A percentile compares a stretch with the other conserved stretches of the same genome.
phyloP scores from a whole-genome alignment of 2,888 invertebrate species.

The Arrhopalites spinosus region DNA sequence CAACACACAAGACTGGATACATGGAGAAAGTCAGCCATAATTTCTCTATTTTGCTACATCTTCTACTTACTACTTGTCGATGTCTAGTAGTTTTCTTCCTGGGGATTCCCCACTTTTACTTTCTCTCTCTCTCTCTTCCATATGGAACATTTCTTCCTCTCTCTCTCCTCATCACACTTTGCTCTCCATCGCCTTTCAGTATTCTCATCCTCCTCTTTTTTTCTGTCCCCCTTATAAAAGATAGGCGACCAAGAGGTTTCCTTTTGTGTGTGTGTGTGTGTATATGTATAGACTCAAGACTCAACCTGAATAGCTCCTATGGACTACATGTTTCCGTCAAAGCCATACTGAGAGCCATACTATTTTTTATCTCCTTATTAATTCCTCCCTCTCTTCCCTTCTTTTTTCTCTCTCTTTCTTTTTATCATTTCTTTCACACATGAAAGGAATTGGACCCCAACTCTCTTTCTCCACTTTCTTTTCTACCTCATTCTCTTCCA shows the following conservation, averaged over 20 bases:
- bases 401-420: not conserved
- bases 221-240: too few relatives aligned
- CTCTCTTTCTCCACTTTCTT: too few relatives aligned
- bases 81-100: not conserved
- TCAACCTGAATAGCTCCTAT: not conserved
- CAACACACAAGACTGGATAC: conserved; percentile 1
- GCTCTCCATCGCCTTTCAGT: not conserved
- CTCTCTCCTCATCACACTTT: not conserved
- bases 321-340: not conserved
- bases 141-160: not conserved
- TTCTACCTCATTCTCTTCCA: too few relatives aligned
- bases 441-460: conserved; percentile 1
- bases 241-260: too few relatives aligned
- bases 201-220: not conserved
- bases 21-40: too few relatives aligned
- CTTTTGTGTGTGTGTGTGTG: too few relatives aligned
- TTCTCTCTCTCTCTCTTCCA: not conserved
- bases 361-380: conserved; percentile 16
- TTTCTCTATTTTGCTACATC: conserved; percentile 8
- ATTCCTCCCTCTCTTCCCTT: not conserved
- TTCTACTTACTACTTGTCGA: not conserved
- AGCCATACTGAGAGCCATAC: not conserved
- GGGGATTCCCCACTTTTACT: not conserved
- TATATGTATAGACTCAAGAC: not conserved
- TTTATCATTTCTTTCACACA: conserved; percentile 8